A percentile compares a stretch with the other conserved stretches of the same genome.
Evolutionary conservation across 2,888 invertebrate genomes (phyloP).

Genomic region (Pyrrhia umbra): DNA sequence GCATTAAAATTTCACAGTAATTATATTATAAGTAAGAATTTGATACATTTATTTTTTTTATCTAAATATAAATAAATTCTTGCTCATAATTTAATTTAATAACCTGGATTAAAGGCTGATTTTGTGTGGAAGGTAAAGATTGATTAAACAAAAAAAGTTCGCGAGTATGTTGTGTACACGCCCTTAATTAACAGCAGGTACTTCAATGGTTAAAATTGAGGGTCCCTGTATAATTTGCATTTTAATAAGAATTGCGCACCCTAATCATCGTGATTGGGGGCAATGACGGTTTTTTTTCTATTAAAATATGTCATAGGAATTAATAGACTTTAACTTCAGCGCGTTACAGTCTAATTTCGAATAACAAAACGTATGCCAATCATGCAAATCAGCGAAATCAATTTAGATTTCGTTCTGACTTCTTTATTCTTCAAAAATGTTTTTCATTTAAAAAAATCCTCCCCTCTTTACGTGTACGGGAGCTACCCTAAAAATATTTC

Average conservation of each 20-base stretch:
- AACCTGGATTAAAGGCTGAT: no score
- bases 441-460: not conserved
- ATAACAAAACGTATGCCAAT: not conserved
- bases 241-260: constrained; percentile 68
- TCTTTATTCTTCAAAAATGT: not conserved
- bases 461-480: no score
- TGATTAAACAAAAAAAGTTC: not conserved
- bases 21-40: no score
- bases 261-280: constrained; percentile 61
- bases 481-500: no score
- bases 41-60: no score
- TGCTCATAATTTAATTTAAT: no score
- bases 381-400: constrained; percentile 3
- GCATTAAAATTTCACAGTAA: no score
- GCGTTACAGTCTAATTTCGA: constrained; percentile 13
- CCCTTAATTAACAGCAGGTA: constrained; percentile 26
- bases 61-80: no score
- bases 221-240: constrained; percentile 65
- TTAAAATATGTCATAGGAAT: constrained; percentile 4
- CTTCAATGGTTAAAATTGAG: constrained; percentile 22
- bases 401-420: constrained; percentile 3
- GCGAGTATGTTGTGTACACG: not conserved
- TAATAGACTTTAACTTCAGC: constrained; percentile 28
- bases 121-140: no score
- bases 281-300: constrained; percentile 56